Conservation (phyloP, 2,797 vertebrate genomes). For the Enteromius fasciolatus region DNA sequence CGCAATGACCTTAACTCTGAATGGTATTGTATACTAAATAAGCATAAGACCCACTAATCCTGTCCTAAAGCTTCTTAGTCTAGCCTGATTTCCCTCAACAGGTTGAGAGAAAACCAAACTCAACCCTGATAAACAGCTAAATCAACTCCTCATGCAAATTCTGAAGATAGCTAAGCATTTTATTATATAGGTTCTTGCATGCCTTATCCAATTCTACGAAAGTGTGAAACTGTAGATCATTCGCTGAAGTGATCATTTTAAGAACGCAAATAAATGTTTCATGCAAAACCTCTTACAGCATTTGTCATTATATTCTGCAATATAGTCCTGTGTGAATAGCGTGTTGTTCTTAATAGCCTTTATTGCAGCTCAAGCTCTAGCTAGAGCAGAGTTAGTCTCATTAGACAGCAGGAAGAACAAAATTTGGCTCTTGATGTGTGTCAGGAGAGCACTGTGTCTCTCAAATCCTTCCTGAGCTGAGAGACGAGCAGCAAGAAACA, state of each 20-base stretch:
- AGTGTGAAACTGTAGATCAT: not conserved
- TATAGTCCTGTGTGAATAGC: not conserved
- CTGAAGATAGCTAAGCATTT: not conserved
- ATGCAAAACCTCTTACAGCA: not conserved
- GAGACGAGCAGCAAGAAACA: not conserved
- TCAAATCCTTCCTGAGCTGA: slow-evolving; percentile 17
- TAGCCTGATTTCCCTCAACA: slow-evolving; percentile 15
- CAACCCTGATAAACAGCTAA: not conserved
- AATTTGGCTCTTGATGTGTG: slow-evolving; percentile 12
- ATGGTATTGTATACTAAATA: not conserved
- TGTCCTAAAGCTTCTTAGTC: slow-evolving; percentile 28
- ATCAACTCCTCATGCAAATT: not conserved
- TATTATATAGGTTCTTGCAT: not conserved
- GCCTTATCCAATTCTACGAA: not conserved
- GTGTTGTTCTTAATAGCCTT: not conserved
- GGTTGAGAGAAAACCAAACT: not conserved
- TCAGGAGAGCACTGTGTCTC: slow-evolving; percentile 41
- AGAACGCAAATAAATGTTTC: not conserved
- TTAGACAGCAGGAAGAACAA: slow-evolving; percentile 21
- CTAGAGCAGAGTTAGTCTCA: slow-evolving; percentile 18
- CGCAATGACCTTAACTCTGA: not conserved
- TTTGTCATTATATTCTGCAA: not conserved
- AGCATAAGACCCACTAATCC: not conserved
- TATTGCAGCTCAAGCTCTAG: not conserved
- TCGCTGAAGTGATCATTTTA: not conserved